Evolutionary conservation across 2,113 vertebrate species (phyloP), one percentile per base, ranked within the genome.

Genomic region (Indicator indicator): DNA sequence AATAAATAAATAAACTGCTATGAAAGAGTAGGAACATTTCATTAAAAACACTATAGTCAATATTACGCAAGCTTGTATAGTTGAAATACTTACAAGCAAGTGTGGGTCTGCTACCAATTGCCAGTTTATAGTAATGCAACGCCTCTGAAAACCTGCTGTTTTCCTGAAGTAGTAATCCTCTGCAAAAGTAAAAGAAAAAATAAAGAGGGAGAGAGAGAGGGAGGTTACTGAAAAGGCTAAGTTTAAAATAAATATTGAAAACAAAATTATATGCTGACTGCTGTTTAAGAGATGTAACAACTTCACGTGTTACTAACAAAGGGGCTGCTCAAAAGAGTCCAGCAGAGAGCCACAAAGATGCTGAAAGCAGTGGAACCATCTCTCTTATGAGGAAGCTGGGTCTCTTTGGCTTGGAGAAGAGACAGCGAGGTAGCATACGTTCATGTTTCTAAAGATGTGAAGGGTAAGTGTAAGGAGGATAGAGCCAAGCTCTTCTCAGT

Each of bases 41-140:
- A 40, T 59, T 73, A 21, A 82, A 71, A 86, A 68, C 50, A 24
- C 15, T 65, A 18, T 2, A 91, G 20, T 62, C 15, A 33, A 14
- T 33, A 52, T 52, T 67, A 77, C 30, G 69, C 12, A 86, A 86
- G n/a, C 6, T 64, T 71, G 28, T 81, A 33, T 2, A 60, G 42
- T 54, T 93, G 80, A 92, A 95, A 97, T 98, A 99, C 99, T 99
- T 98, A 99, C 99, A 99, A 97, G 99, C 99, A 96, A 99, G 97
- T 52, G 99, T 99, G 92, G 99, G 99, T 97, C 99, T 98, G 97
- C 99, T 99, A 94, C 99, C 99, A 78, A 99, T 98, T 56, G 99
- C 99, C 98, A 99, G 96, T 96, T 99, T 99, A 95, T 99, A 99
- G 97, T 99, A 99, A 98, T 99, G 99, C 36, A 99, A 97, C 1